phyloP scores from a whole-genome alignment of 2,797 vertebrate genomes.

The Galago senegalensis region DNA sequence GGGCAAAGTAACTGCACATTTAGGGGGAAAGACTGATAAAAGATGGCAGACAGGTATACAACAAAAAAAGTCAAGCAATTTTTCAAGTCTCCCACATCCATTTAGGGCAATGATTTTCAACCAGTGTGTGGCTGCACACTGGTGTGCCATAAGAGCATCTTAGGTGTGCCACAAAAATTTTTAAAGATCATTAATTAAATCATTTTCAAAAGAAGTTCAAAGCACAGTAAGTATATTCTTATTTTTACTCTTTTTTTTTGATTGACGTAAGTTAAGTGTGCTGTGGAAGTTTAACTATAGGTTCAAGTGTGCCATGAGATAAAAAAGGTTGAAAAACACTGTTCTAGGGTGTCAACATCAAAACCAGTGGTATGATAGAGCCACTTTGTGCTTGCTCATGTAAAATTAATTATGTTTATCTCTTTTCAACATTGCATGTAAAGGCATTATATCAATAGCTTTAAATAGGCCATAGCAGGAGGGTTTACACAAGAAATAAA shows the following conservation, averaged over 20 bases:
- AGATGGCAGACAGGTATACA: neutral
- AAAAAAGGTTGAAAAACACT: too few relatives aligned
- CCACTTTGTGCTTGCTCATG: neutral
- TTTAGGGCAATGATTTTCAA: neutral
- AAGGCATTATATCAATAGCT: conserved; percentile 44
- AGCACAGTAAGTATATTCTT: too few relatives aligned
- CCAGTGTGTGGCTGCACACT: too few relatives aligned
- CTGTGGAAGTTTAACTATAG: too few relatives aligned
- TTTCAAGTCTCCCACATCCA: conserved; percentile 24
- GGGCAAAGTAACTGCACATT: conserved; percentile 14
- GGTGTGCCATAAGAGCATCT: too few relatives aligned
- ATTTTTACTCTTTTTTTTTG: too few relatives aligned
- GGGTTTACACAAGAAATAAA: conserved; percentile 18
- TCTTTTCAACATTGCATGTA: conserved; percentile 28
- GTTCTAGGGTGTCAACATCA: neutral
- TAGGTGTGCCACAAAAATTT: too few relatives aligned
- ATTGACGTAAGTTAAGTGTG: too few relatives aligned
- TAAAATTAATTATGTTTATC: neutral
- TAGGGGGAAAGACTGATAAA: conserved; percentile 2
- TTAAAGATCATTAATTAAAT: too few relatives aligned
- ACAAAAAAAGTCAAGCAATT: neutral
- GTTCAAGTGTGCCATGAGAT: too few relatives aligned
- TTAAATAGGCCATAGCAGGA: conserved; percentile 24
- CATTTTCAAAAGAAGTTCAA: too few relatives aligned
- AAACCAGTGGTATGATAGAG: conserved; percentile 32